Evolutionary conservation across 2,888 invertebrate genomes (phyloP).

Genomic region (Agrilus cyanescens): DNA sequence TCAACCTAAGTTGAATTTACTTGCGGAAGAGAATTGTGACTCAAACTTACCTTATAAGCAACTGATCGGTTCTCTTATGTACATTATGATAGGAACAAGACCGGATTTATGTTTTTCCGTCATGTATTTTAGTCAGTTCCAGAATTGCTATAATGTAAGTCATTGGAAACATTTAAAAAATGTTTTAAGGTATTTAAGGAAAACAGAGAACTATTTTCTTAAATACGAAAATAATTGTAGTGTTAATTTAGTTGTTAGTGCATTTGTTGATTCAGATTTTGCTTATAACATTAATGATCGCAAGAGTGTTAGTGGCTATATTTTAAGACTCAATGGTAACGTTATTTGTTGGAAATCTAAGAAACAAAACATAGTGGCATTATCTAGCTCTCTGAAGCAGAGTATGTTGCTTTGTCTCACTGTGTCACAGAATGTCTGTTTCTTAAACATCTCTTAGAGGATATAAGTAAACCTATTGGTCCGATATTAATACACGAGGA

Average conservation of each 20-base stretch:
- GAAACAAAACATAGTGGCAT: conserved; percentile 12
- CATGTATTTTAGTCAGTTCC: conserved; percentile 11
- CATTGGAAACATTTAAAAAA: conserved; percentile 9
- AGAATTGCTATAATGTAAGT: conserved; percentile 6
- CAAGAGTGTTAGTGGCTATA: conserved; percentile 15
- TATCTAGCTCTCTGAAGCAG: conserved; percentile 15
- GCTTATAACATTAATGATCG: conserved; percentile 13
- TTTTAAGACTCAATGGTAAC: conserved; percentile 14
- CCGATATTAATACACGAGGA: conserved; percentile 1
- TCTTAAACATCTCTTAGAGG: conserved; percentile 11
- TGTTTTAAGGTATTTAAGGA: too few species aligned
- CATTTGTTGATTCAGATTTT: conserved; percentile 17
- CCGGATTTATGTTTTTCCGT: conserved; percentile 8
- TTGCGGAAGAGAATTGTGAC: not conserved
- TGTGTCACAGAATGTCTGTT: conserved; percentile 15
- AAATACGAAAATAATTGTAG: conserved; percentile 8
- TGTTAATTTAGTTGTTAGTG: conserved; percentile 4
- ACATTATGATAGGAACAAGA: conserved; percentile 13
- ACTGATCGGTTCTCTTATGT: conserved; percentile 15
- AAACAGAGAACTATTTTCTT: conserved; percentile 11
- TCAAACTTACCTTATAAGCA: conserved; percentile 9
- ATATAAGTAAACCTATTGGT: too few species aligned
- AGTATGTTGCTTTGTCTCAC: conserved; percentile 13
- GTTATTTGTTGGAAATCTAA: conserved; percentile 13
- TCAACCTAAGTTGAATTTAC: conserved; percentile 1